Percentiles rank a stretch among this genome's conserved stretches.
These are phyloP conservation scores for Leptocoma aspasia DNA, from an alignment of 2,113 vertebrate genomes.

Conservation along the genomic window DNA sequence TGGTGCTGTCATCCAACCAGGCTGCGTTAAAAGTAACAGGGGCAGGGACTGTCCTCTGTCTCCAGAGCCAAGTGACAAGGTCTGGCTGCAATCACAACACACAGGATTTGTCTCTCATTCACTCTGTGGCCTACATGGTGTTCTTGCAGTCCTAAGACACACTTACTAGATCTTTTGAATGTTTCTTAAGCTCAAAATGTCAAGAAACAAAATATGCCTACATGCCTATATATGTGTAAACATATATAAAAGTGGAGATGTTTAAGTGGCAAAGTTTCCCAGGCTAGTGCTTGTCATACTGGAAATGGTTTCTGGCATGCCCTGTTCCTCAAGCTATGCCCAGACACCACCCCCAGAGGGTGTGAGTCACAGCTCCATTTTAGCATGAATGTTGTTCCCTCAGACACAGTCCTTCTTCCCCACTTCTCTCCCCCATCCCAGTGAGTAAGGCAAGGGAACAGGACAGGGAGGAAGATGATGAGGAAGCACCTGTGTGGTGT, in stretches of 20 bases:
- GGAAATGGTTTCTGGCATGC: neutral
- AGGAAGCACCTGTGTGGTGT: neutral
- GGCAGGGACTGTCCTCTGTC: neutral
- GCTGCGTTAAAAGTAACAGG: neutral
- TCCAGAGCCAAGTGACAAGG: neutral
- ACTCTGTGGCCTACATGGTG: neutral
- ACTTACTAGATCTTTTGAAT: neutral
- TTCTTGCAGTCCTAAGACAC: neutral
- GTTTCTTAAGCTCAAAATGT: neutral
- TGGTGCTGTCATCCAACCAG: neutral
- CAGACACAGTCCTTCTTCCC: neutral
- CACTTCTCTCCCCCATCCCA: neutral
- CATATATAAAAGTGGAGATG: neutral
- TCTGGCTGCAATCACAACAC: neutral
- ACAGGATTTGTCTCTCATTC: neutral
- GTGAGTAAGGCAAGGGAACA: rapidly evolving
- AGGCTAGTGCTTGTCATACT: neutral
- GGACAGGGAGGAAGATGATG: neutral
- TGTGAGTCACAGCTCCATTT: neutral
- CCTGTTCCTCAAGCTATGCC: neutral
- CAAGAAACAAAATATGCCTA: neutral
- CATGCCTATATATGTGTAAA: neutral
- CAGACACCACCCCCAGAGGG: neutral
- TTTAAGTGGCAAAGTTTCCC: neutral
- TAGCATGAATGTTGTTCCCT: neutral